Evolutionary conservation across 2,888 invertebrate species (phyloP).

Genomic region (Drosophila lacicola): DNA sequence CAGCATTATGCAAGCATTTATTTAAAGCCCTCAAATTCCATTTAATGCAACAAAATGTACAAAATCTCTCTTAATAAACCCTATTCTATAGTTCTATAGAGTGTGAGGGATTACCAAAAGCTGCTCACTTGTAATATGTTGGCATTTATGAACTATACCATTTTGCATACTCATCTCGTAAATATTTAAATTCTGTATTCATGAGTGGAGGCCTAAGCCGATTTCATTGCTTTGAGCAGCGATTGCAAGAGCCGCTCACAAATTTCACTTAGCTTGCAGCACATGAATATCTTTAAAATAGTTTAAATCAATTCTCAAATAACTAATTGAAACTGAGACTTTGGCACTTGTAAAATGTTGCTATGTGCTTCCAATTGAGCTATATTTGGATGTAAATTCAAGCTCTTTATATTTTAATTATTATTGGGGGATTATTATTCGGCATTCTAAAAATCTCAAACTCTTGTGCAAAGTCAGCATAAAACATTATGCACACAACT

Average conservation of each 20-base stretch:
- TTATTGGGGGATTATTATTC: too few species aligned
- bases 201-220: slow-evolving; percentile 25
- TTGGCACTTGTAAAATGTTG: too few species aligned
- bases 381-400: neutral
- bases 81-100: neutral
- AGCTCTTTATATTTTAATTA: neutral
- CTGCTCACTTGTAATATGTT: neutral
- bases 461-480: too few species aligned
- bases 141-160: neutral
- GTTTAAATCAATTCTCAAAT: neutral
- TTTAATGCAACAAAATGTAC: slow-evolving; percentile 32
- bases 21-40: slow-evolving; percentile 49
- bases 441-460: too few species aligned
- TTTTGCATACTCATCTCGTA: slow-evolving; percentile 7
- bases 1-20: slow-evolving; percentile 33
- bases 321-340: slow-evolving; percentile 4
- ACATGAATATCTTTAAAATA: neutral
- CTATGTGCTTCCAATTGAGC: too few species aligned
- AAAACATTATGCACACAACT: too few species aligned
- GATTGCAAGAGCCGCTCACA: too few species aligned
- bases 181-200: slow-evolving; percentile 35
- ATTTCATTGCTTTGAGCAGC: slow-evolving; percentile 7
- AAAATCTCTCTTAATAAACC: slow-evolving; percentile 13
- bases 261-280: slow-evolving; percentile 1
- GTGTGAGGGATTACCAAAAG: neutral